These are phyloP conservation scores for Tanaodytes sp. DNA, from an alignment of 2,888 invertebrate species.

Conservation along the genomic window DNA sequence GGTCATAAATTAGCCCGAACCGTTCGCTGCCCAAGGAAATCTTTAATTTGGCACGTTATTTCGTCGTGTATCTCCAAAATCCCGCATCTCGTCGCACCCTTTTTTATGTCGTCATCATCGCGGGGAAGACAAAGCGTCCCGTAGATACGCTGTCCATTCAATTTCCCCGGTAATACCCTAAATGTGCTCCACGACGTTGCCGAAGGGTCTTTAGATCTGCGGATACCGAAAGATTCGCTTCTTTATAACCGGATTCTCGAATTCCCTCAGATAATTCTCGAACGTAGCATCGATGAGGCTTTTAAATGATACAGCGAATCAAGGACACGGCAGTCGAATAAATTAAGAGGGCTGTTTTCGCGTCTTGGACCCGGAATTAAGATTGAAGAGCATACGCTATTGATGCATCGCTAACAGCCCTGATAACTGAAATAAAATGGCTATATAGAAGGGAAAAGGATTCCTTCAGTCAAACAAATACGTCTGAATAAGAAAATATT, in stretches of 20 bases:
- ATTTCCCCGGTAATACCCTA: conserved; percentile 52
- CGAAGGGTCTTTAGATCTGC: conserved; percentile 46
- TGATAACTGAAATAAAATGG: no score
- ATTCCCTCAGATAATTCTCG: conserved; percentile 48
- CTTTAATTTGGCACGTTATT: no score
- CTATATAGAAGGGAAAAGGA: no score
- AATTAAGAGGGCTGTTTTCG: no score
- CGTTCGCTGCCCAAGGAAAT: no score
- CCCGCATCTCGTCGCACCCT: conserved; percentile 45
- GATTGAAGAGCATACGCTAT: no score
- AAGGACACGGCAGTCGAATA: conserved; percentile 46
- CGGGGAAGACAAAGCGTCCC: conserved; percentile 37
- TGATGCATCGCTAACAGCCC: no score
- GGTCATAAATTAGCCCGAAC: no score
- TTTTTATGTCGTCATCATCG: conserved; percentile 46
- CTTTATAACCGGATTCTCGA: conserved; percentile 50
- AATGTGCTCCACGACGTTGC: conserved; percentile 46
- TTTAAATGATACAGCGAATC: conserved; percentile 43
- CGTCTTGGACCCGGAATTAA: no score
- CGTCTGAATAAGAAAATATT: no score
- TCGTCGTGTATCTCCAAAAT: no score
- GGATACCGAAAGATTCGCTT: conserved; percentile 47
- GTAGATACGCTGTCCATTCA: conserved; percentile 50
- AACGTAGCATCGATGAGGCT: conserved; percentile 52
- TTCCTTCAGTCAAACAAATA: no score